These are phyloP conservation scores for Octonoba sinensis DNA, from an alignment of 2,888 invertebrate species.

Conservation along the genomic window DNA sequence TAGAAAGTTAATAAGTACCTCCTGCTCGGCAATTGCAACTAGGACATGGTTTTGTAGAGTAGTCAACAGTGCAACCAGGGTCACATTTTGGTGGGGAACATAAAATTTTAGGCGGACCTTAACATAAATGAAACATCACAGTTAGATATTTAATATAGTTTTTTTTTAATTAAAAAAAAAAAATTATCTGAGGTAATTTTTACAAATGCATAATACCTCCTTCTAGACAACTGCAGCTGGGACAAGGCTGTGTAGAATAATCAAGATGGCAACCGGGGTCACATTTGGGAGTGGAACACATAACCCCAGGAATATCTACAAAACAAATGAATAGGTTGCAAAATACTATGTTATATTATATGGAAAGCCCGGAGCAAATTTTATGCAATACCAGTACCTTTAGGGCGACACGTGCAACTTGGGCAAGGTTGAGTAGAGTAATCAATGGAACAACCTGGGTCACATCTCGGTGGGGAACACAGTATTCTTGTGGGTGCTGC, in stretches of 20 bases:
- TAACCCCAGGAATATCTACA: background rate
- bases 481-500: background rate
- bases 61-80: conserved; percentile 17
- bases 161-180: too few relatives aligned
- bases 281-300: conserved; percentile 32
- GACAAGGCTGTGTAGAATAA: conserved; percentile 19
- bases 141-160: too few relatives aligned
- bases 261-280: conserved; percentile 23
- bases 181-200: too few relatives aligned
- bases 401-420: background rate
- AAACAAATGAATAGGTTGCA: too few relatives aligned
- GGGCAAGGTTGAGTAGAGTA: conserved; percentile 23
- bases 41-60: conserved; percentile 27
- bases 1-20: background rate
- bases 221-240: conserved; percentile 12
- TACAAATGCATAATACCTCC: background rate
- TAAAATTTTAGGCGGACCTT: background rate
- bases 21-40: conserved; percentile 15
- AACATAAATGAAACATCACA: too few relatives aligned
- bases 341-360: too few relatives aligned
- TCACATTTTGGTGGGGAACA: conserved; percentile 38
- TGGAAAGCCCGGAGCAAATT: too few relatives aligned
- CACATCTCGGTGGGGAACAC: conserved; percentile 26
- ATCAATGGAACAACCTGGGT: conserved; percentile 6
- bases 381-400: too few relatives aligned